Evolutionary conservation across 2,797 vertebrate species (phyloP), one percentile per base, ranked within the genome.

Genomic region (Todus mexicanus): DNA sequence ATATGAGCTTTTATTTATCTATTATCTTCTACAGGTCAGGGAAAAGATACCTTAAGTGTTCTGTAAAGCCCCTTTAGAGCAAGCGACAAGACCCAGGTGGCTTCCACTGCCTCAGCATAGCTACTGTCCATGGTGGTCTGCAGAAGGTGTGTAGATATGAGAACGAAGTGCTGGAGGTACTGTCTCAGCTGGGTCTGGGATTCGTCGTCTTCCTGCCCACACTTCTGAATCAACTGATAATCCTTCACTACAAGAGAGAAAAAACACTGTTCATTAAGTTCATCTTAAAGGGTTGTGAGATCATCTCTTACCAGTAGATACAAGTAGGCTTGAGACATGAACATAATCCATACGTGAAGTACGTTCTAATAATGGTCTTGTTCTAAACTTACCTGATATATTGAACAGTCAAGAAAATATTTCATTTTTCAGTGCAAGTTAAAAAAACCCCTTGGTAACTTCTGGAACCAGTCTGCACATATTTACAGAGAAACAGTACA

Each of bases 51-150:
- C 98, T 99, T 99, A 11, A 99, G 97, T 9, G 98, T 98, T 95
- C 98, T 99, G 97, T 99, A 99, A 80, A 99, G 98, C 43, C 99
- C 99, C 97, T 99, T 99, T 4, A 99, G 98, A 42, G 98, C 98
- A 1, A 99, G 98, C 0, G 99, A 99, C 54, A 99, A 97, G 84
- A 99, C 98, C 99, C 99, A 99, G 4, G 98, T 99, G 43, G 99
- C 99, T 95, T 99, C 99, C 93, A 99, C 99, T 2, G 98, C 98
- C 81, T 99, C 98, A 5, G 98, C 43, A 71, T 97, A 98, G 66
- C 97, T 97, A 73, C 97, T 98, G 82, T 99, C 98, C 96, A 98
- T 97, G 89, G 96, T 98, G 69, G 94, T 97, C 91, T 99, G 98
- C 77, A 99, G 97, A 11, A 99, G 98, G 73, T 99, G 98, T 69